These are phyloP conservation scores for Tiliacea aurago DNA, from an alignment of 2,888 invertebrate genomes.

Conservation along the genomic window DNA sequence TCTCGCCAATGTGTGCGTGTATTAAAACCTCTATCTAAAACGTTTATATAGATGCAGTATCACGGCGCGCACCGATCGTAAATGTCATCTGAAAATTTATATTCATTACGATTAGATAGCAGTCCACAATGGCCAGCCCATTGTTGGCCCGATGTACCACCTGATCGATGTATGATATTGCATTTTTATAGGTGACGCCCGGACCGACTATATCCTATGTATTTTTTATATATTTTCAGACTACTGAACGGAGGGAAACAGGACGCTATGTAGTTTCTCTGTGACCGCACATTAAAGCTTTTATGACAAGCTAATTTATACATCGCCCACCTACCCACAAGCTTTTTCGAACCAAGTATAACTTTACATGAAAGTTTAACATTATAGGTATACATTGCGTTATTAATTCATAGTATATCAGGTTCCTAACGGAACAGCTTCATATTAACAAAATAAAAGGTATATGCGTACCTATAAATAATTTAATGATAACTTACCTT, in stretches of 20 bases:
- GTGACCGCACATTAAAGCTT: slow-evolving; percentile 78
- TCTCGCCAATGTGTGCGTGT: slow-evolving; percentile 79
- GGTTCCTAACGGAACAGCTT: slow-evolving; percentile 62
- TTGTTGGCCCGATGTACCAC: slow-evolving; percentile 84
- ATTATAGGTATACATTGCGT: slow-evolving; percentile 65
- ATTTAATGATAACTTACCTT: background rate
- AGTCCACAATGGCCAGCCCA: slow-evolving; percentile 85
- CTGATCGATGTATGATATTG: slow-evolving; percentile 89
- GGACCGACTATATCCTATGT: slow-evolving; percentile 67
- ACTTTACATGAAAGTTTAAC: slow-evolving; percentile 75
- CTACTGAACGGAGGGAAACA: slow-evolving; percentile 73
- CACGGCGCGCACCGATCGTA: slow-evolving; percentile 88
- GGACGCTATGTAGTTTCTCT: slow-evolving; percentile 75
- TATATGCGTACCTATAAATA: slow-evolving; percentile 6
- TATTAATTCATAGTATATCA: slow-evolving; percentile 62
- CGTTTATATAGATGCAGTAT: slow-evolving; percentile 86
- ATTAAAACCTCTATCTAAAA: slow-evolving; percentile 83
- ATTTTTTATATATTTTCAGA: slow-evolving; percentile 75
- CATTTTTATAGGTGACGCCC: slow-evolving; percentile 84
- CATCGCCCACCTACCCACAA: slow-evolving; percentile 79
- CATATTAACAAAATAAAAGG: slow-evolving; percentile 71
- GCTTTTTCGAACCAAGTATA: slow-evolving; percentile 76
- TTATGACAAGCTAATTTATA: slow-evolving; percentile 84
- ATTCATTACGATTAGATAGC: slow-evolving; percentile 90
- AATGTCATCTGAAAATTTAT: slow-evolving; percentile 91